phyloP scores from a whole-genome alignment of 1,140 invertebrate species.

The Drosophila micromelanica region DNA sequence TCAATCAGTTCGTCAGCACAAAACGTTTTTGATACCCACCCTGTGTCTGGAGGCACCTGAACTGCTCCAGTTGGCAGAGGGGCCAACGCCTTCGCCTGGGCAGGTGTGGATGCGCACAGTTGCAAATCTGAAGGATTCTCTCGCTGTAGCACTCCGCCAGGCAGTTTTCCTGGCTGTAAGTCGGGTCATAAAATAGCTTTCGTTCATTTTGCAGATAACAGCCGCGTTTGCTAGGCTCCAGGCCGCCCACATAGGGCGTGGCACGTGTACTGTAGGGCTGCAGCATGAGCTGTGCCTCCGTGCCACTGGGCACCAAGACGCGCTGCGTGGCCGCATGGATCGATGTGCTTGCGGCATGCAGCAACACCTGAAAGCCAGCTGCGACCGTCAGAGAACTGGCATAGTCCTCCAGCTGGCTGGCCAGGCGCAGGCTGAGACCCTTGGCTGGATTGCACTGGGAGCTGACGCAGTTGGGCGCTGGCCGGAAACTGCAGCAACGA shows the following conservation, averaged over 20 bases:
- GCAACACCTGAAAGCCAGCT: conserved; percentile 66
- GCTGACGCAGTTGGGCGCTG: conserved; percentile 86
- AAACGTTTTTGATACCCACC: conserved; percentile 21
- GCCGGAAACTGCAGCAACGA: conserved; percentile 88
- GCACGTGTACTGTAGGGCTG: conserved; percentile 39
- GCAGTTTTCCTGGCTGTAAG: conserved; percentile 87
- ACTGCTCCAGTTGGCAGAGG: conserved; percentile 52
- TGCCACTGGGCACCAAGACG: conserved; percentile 23
- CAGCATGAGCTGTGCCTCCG: conserved; percentile 48
- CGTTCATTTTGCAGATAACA: conserved; percentile 86
- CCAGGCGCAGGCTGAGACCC: conserved; percentile 86
- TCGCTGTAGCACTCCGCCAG: conserved; percentile 85
- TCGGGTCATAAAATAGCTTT: conserved; percentile 73
- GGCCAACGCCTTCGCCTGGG: conserved; percentile 65
- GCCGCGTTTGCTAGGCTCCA: conserved; percentile 67
- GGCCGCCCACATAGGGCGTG: conserved; percentile 11
- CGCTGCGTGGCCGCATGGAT: conserved; percentile 85
- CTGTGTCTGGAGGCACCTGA: conserved; percentile 50
- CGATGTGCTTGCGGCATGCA: conserved; percentile 86
- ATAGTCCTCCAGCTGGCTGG: conserved; percentile 84
- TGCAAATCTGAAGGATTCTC: conserved; percentile 84
- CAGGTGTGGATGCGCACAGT: conserved; percentile 86
- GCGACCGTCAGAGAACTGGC: conserved; percentile 46
- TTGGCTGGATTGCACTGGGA: conserved; percentile 86
- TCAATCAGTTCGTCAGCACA: too few relatives aligned